These are phyloP conservation scores for Drosophila paranaensis DNA, from an alignment of 2,888 invertebrate species.

Conservation along the genomic window DNA sequence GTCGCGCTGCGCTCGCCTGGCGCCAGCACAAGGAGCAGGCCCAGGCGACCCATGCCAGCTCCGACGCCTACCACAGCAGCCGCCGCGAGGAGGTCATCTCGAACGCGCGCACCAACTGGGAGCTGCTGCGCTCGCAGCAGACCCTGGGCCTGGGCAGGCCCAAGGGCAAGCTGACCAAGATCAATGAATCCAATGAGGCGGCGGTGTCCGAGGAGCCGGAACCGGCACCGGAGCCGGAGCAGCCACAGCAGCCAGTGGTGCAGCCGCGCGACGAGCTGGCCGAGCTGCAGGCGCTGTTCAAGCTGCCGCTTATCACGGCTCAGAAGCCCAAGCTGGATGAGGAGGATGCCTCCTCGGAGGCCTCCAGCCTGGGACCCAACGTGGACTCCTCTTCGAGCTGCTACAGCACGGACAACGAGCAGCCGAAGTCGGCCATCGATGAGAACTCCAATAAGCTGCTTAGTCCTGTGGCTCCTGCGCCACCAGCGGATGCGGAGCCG, in stretches of 20 bases:
- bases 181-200: slow-evolving; percentile 77
- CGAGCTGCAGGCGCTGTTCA: slow-evolving; percentile 76
- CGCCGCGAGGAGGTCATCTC: slow-evolving; percentile 93
- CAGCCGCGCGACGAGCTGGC: slow-evolving; percentile 55
- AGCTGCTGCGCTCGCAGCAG: slow-evolving; percentile 89
- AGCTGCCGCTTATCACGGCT: slow-evolving; percentile 78
- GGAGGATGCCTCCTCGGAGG: slow-evolving; percentile 85
- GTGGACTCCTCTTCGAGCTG: slow-evolving; percentile 89
- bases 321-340: slow-evolving; percentile 54
- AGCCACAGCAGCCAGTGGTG: not conserved
- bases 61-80: slow-evolving; percentile 86
- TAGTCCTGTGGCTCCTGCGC: not conserved
- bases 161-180: slow-evolving; percentile 71
- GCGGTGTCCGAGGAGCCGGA: slow-evolving; percentile 44
- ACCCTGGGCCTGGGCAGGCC: slow-evolving; percentile 73
- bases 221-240: slow-evolving; percentile 16
- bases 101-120: slow-evolving; percentile 95
- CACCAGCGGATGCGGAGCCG: not conserved
- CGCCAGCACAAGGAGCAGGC: slow-evolving; percentile 90
- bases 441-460: slow-evolving; percentile 63
- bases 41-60: slow-evolving; percentile 84
- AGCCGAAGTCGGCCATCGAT: slow-evolving; percentile 37
- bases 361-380: slow-evolving; percentile 90
- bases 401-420: slow-evolving; percentile 85
- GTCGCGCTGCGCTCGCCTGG: slow-evolving; percentile 92